These are phyloP conservation scores for Plectropomus leopardus DNA, from an alignment of 2,113 vertebrate species.

Conservation along the genomic window DNA sequence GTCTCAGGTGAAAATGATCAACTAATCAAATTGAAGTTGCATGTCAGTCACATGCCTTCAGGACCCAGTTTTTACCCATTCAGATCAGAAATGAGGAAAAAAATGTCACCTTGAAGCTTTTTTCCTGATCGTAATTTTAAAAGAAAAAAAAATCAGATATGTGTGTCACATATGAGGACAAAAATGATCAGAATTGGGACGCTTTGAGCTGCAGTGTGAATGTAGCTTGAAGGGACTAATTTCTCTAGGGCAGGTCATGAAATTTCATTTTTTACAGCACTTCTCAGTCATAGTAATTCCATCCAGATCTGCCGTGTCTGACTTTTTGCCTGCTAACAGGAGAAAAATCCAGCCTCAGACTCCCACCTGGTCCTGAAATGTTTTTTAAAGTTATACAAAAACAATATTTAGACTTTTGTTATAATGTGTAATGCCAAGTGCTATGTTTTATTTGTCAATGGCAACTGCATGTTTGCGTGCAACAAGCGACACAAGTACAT, in stretches of 20 bases:
- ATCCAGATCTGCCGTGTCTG: conserved; percentile 10
- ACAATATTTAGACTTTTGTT: neutral
- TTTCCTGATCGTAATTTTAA: conserved; percentile 10
- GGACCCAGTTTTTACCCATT: neutral
- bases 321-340: neutral
- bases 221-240: conserved; percentile 32
- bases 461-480: neutral
- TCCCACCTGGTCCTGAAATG: neutral
- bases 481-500: conserved; percentile 16
- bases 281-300: conserved; percentile 29
- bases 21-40: neutral
- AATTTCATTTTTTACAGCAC: conserved; percentile 40
- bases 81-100: conserved; percentile 1
- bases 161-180: conserved; percentile 25
- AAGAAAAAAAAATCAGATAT: conserved; percentile 22
- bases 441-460: neutral
- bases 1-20: conserved; percentile 17
- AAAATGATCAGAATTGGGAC: conserved; percentile 35
- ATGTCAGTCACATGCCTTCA: neutral
- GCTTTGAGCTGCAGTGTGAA: conserved; percentile 36
- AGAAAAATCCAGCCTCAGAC: conserved; percentile 7
- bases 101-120: conserved; percentile 21
- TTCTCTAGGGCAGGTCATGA: conserved; percentile 43
- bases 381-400: no score
- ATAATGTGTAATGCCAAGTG: no score